A percentile compares a stretch with the other conserved stretches of the same genome.
These are phyloP conservation scores for Empidonax alnorum DNA, from an alignment of 2,113 vertebrate species.

Conservation along the genomic window DNA sequence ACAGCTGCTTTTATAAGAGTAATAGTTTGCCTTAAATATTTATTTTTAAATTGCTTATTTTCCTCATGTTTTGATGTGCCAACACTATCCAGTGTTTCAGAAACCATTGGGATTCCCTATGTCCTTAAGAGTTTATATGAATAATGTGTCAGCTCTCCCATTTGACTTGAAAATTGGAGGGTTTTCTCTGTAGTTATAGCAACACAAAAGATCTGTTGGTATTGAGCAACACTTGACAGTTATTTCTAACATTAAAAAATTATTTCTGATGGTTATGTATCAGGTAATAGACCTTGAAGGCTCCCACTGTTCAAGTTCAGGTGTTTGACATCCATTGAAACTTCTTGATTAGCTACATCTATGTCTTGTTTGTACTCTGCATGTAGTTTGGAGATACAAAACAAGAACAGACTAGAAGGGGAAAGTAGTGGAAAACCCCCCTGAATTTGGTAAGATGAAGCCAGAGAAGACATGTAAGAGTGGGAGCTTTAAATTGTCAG, in stretches of 20 bases:
- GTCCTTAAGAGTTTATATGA: neutral
- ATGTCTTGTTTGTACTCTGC: neutral
- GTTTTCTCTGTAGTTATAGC: neutral
- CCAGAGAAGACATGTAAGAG: neutral
- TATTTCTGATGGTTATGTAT: neutral
- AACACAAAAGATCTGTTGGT: neutral
- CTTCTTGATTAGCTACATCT: neutral
- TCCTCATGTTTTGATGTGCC: neutral
- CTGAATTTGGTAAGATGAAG: neutral
- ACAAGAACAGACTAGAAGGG: neutral
- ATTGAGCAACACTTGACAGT: neutral
- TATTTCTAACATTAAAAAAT: neutral
- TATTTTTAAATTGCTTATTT: neutral
- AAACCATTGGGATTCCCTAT: neutral
- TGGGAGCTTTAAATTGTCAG: neutral
- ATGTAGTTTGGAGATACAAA: neutral
- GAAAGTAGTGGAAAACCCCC: fast-evolving
- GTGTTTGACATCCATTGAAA: neutral
- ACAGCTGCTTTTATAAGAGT: neutral
- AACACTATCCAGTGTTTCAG: neutral
- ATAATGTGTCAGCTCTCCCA: neutral
- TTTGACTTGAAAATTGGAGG: neutral
- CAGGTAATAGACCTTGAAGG: neutral
- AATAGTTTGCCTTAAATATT: neutral
- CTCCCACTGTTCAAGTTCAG: neutral